Percentiles rank a stretch among this genome's conserved stretches.
phyloP scores from a whole-genome alignment of 2,797 vertebrate genomes.

The Tolypeutes matacus region DNA sequence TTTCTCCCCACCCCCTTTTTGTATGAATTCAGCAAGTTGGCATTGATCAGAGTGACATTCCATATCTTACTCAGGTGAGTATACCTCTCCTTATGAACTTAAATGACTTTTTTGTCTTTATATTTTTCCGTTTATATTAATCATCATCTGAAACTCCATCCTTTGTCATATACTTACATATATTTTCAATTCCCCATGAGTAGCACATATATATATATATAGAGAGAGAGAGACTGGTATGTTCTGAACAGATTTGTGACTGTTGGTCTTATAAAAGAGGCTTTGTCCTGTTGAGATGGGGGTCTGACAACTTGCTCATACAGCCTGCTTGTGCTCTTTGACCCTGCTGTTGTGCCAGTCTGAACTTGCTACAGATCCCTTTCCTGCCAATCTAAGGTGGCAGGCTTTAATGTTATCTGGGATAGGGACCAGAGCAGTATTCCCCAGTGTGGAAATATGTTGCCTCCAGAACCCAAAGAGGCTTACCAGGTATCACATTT shows the following conservation, averaged over 20 bases:
- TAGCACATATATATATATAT: not conserved
- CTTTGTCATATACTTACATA: constrained; percentile 79
- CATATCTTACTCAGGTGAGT: constrained; percentile 98
- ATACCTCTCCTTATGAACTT: constrained; percentile 89
- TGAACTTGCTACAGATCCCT: not conserved
- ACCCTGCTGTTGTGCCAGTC: not conserved
- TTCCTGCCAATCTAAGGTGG: not conserved
- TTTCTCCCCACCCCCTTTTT: constrained; percentile 85
- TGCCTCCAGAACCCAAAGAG: not conserved
- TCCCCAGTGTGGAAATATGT: not conserved
- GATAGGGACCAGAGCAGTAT: not conserved
- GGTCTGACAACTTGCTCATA: not conserved
- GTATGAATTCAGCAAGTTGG: constrained; percentile 97
- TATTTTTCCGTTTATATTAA: constrained; percentile 55
- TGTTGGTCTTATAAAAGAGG: not conserved
- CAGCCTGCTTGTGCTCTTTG: not conserved
- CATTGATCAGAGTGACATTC: constrained; percentile 98
- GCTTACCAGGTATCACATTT: not conserved
- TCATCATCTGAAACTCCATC: constrained; percentile 86
- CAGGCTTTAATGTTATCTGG: not conserved
- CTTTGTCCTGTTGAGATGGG: not conserved
- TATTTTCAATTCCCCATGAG: not conserved
- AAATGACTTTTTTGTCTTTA: constrained; percentile 74
- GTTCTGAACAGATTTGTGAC: not conserved
- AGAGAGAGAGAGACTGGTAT: not conserved